Evolutionary conservation across 1,140 invertebrate species (phyloP), one percentile per base, ranked within the genome.

Genomic region (Eubasilissa regina): DNA sequence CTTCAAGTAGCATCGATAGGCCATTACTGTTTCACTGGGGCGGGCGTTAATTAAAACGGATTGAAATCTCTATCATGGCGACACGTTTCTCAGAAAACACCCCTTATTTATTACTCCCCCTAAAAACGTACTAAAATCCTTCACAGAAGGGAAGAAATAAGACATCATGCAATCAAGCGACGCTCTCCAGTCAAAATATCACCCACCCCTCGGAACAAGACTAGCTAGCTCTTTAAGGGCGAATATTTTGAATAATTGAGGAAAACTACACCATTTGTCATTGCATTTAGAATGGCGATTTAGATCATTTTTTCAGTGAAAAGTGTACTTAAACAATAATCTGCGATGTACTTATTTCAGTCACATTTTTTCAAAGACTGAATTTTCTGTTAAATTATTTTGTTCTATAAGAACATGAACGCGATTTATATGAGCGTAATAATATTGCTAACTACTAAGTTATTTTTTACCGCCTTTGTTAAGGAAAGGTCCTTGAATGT

Each of bases 51-150:
- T 73, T 73, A 73, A 73, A 73, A 73, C 68, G 68, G 51, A 73
- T 73, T 53, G 68, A 55, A 73, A 73, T 73, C 68, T 73, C 68
- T 73, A 73, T 73, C 17, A 73, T 73, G 68, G 68, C 68, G 68
- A 73, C 68, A 73, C 51, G 68, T 73, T 73, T 73, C 68, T 73
- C 68, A 55, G 68, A 73, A 55, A 73, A 73, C 68, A 73, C 68
- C 68, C n/a, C 51, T 73, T 73, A 55, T 73, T 73, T 73, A 73
- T 73, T 73, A 47, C 7, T 25, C 51, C 4, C 68, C 68, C 48
- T 21, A 48, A 48, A 68, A 47, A 68, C 60, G 44, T 17, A 47
- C 64, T 68, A 48, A 68, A 68, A 68, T n/a, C 64, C 44, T 17
- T 47, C 64, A 7, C 19, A 43, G 25, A 64, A 68, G 15, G 7